Evolutionary conservation across 2,113 vertebrate genomes (phyloP), one percentile per base, ranked within the genome.

Genomic region (Scophthalmus maximus): DNA sequence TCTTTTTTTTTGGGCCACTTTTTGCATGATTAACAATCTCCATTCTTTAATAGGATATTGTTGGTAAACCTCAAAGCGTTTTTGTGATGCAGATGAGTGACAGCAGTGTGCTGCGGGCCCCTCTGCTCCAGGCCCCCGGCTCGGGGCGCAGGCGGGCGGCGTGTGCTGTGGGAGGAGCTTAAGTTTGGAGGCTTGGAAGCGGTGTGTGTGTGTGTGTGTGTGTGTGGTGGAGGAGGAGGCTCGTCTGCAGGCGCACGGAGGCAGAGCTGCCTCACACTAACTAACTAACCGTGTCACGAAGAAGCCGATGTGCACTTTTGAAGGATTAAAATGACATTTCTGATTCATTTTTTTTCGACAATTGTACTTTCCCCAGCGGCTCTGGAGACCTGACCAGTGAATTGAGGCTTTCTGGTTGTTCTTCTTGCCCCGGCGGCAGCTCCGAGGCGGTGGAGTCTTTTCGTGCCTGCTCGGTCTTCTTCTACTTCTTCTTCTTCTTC

Each of bases 111-210:
- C 5, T 12, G n/a, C 68, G 23, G 44, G 4, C 34, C n/a, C n/a
- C n/a, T 52, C 40, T 46, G n/a, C 22, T 12, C 2, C 22, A 3
- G 47, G 22, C 15, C 4, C 30, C 49, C 6, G 74, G 15, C 17
- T 51, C 26, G 34, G 55, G 18, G 2, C 58, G 58, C 23, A 18
- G 51, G n/a, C 49, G 12, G 49, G 51, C 63, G 63, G 82, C 67
- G 76, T 63, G 83, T 72, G 69, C 56, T 17, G 85, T 50, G 82
- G 88, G 88, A 57, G 90, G 87, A 79, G 84, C 72, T 14, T 55
- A 88, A 78, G 69, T 84, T 77, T 55, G 68, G 27, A 61, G 0
- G 59, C 64, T 44, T 55, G 74, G 30, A 61, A 23, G 25, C n/a
- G 7, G 20, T 22, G n/a, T 12, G 38, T 15, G 9, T 15, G 14